phyloP scores from a whole-genome alignment of 1,140 invertebrate genomes.

The Camponotus vicinus region DNA sequence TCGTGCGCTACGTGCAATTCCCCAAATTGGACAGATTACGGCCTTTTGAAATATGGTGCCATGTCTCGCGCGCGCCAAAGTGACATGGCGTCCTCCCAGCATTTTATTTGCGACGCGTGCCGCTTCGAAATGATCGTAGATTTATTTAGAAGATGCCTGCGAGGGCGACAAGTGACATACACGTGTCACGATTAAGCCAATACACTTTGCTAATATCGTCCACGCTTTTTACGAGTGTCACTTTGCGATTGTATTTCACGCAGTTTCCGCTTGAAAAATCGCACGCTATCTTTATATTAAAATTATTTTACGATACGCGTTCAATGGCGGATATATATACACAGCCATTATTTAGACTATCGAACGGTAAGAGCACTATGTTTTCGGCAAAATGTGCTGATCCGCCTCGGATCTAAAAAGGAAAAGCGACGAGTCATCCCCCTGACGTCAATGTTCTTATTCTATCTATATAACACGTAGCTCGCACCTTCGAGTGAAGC shows the following conservation, averaged over 20 bases:
- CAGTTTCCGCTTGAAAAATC: slow-evolving; percentile 2
- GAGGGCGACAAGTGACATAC: slow-evolving; percentile 21
- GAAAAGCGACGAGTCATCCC: slow-evolving; percentile 38
- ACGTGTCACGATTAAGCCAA: slow-evolving; percentile 33
- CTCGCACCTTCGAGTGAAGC: not conserved
- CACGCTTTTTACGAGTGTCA: slow-evolving; percentile 24
- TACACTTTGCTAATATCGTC: not conserved
- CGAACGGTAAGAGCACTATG: too few relatives aligned
- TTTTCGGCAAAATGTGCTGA: slow-evolving; percentile 20
- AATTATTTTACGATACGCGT: not conserved
- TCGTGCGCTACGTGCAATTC: slow-evolving; percentile 43
- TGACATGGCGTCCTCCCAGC: not conserved
- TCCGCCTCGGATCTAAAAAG: slow-evolving; percentile 7
- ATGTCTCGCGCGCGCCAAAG: not conserved
- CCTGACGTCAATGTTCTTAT: slow-evolving; percentile 42
- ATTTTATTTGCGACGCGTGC: not conserved
- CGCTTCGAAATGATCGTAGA: not conserved
- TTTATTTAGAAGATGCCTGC: slow-evolving; percentile 6
- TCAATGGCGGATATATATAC: not conserved
- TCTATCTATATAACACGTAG: slow-evolving; percentile 36
- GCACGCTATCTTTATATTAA: not conserved
- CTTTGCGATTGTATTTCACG: not conserved
- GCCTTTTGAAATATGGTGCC: slow-evolving; percentile 14
- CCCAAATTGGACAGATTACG: slow-evolving; percentile 56
- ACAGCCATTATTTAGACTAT: not conserved